Evolutionary conservation across 1,140 invertebrate species (phyloP), one percentile per base, ranked within the genome.

Genomic region (Nebria ingens): DNA sequence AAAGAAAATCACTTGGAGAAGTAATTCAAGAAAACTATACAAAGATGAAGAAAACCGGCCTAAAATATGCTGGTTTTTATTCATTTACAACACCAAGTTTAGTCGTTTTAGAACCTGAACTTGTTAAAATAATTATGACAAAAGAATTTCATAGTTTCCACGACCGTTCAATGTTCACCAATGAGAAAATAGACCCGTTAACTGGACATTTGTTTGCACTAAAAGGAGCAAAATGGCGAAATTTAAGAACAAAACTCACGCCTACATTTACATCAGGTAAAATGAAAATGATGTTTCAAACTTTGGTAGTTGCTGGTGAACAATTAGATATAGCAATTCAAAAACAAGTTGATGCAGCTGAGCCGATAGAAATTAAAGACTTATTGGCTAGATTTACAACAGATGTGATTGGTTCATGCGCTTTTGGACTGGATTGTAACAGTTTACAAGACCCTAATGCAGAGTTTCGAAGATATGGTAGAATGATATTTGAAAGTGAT

Each of bases 281-380:
- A 77, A 73, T 84, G 55, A 79, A 74, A 64, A 70, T 71, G 19
- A 82, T 82, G 74, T 76, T 74, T 58, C 62, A 72, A 1, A 58
- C 73, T 1, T 73, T 80, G 54, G 21, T 67, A 0, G 58, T 69
- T 12, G 73, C 78, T 29, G 61, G 64, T 0, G 21, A 67, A 0
- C 61, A 70, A 19, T 60, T 80, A 1, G 65, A 68, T 17, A 53
- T 58, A 2, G 53, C 68, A 42, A 54, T 74, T 2, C 61, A 68
- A 2, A 56, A 66, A 51, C 50, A 20, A 21, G 52, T 53, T 1
- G 29, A 45, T 19, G 51, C 53, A 2, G 38, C 29, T 19, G 23
- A 54, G 11, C 25, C 45, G 11, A 51, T 70, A 4, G 65, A 71
- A 21, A 57, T 68, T 12, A 66, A 65, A 56, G 61, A 69, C 1